Evolutionary conservation across 2,888 invertebrate genomes (phyloP).

Genomic region (Dilophus febrilis): DNA sequence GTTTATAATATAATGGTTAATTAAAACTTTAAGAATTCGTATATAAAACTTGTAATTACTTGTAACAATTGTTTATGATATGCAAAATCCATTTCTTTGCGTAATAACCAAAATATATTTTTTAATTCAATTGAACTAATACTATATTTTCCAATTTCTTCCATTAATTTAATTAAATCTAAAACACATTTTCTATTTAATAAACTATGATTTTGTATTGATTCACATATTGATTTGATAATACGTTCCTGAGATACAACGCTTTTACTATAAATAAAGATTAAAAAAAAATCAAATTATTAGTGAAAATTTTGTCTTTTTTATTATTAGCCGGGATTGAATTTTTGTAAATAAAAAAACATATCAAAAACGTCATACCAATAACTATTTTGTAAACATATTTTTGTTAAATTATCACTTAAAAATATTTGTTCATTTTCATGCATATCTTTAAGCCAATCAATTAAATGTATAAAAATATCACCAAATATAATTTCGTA

Average conservation of each 20-base stretch:
- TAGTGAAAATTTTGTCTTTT: background rate
- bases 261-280: constrained; percentile 28
- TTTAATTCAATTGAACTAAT: constrained; percentile 39
- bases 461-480: constrained; percentile 32
- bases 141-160: constrained; percentile 37
- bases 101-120: constrained; percentile 30
- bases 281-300: constrained; percentile 1
- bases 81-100: constrained; percentile 21
- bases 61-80: constrained; percentile 25
- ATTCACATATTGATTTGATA: constrained; percentile 31
- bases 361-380: no score
- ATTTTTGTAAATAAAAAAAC: constrained; percentile 8
- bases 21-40: background rate
- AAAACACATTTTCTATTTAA: constrained; percentile 30
- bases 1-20: background rate
- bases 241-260: constrained; percentile 34
- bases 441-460: constrained; percentile 34
- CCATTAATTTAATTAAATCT: constrained; percentile 36
- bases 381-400: constrained; percentile 32
- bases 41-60: no score
- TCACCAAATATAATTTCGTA: constrained; percentile 27
- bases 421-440: constrained; percentile 28
- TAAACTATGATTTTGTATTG: constrained; percentile 27
- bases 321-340: background rate
- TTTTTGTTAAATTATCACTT: constrained; percentile 24